Percentiles rank a stretch among this genome's conserved stretches.
These are phyloP conservation scores for Microctenopoma steveboyesi DNA, from an alignment of 2,797 vertebrate species.

Conservation along the genomic window DNA sequence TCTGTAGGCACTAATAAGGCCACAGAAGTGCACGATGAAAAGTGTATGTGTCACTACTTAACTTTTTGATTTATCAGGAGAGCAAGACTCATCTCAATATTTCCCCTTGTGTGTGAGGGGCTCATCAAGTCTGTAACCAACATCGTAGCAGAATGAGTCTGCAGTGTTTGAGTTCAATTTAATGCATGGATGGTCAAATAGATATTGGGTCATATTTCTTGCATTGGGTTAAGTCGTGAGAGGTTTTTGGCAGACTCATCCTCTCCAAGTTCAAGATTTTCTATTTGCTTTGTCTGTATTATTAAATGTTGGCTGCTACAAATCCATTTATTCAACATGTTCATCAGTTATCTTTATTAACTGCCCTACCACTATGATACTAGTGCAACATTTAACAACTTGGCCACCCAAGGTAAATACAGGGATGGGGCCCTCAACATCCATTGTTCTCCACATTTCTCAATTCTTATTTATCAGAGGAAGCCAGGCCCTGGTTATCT, in stretches of 20 bases:
- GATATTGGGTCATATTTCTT: constrained; percentile 53
- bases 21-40: neutral
- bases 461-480: too few species aligned
- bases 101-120: constrained; percentile 25
- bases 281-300: constrained; percentile 32
- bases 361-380: neutral
- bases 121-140: constrained; percentile 51
- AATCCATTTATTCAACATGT: constrained; percentile 4
- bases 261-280: constrained; percentile 22
- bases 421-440: too few species aligned
- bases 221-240: constrained; percentile 26
- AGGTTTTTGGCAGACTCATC: constrained; percentile 22
- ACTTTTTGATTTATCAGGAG: constrained; percentile 48
- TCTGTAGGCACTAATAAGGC: neutral
- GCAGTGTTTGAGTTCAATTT: constrained; percentile 56
- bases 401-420: too few species aligned
- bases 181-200: constrained; percentile 49
- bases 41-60: constrained; percentile 9
- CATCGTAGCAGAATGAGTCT: constrained; percentile 39
- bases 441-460: too few species aligned
- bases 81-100: constrained; percentile 34
- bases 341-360: constrained; percentile 15
- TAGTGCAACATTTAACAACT: too few species aligned
- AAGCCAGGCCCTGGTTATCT: too few species aligned
- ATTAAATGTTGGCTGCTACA: constrained; percentile 19